Conservation (phyloP, 1,140 invertebrate genomes). For the Zaprionus inermis region DNA sequence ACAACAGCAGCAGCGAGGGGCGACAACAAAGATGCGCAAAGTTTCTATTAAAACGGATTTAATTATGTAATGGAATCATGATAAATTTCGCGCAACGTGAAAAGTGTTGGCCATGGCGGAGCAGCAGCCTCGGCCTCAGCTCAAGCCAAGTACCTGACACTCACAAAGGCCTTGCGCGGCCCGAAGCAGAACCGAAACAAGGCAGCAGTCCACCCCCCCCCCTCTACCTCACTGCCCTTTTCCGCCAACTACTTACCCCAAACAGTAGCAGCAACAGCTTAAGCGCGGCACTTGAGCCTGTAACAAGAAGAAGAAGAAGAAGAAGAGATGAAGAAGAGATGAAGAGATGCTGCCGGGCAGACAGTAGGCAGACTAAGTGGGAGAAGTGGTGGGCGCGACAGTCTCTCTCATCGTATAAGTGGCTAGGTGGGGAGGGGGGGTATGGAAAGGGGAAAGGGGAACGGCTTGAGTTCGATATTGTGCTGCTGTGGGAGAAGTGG, state of each 20-base stretch:
- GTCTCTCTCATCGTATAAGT: neutral
- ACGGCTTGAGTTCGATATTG: too few species aligned
- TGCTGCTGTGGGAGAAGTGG: too few species aligned
- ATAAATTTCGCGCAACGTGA: conserved; percentile 82
- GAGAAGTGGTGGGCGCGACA: neutral
- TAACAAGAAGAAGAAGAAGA: neutral
- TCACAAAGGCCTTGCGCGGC: conserved; percentile 37
- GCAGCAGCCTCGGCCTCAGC: neutral
- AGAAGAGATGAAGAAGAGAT: conserved; percentile 6
- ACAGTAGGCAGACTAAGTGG: conserved; percentile 32
- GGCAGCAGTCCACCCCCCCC: neutral
- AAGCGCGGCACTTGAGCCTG: conserved; percentile 12
- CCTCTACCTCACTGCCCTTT: too few species aligned
- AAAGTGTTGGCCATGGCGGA: conserved; percentile 69
- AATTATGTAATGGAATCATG: conserved; percentile 83
- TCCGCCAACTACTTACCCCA: neutral
- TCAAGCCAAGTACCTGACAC: conserved; percentile 46
- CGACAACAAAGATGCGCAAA: conserved; percentile 68
- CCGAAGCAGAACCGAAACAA: conserved; percentile 40
- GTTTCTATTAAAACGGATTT: conserved; percentile 83
- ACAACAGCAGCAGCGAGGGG: conserved; percentile 18
- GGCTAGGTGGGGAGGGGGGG: too few species aligned
- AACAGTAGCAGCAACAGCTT: conserved; percentile 16
- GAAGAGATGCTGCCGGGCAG: conserved; percentile 34
- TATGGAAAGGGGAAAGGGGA: too few species aligned